These are phyloP conservation scores for Stenoptilia bipunctidactyla DNA, from an alignment of 2,888 invertebrate genomes.

Conservation along the genomic window DNA sequence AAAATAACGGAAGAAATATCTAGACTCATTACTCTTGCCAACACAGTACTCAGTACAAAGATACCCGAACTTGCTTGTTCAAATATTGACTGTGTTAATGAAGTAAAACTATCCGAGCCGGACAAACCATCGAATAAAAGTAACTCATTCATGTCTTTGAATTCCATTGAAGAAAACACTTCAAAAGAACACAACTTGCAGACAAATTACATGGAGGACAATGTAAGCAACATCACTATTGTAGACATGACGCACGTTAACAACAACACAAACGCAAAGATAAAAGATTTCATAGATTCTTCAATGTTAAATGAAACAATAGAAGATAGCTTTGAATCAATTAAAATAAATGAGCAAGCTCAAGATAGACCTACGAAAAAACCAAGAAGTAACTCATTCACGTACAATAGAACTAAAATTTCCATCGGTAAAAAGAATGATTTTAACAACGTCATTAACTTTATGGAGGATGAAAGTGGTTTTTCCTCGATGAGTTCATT, in stretches of 20 bases:
- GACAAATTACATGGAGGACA: constrained; percentile 21
- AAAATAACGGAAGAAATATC: constrained; percentile 58
- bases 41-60: constrained; percentile 55
- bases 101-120: constrained; percentile 13
- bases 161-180: constrained; percentile 29
- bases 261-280: not conserved
- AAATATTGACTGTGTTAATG: constrained; percentile 23
- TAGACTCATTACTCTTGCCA: constrained; percentile 61
- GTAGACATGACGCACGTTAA: not conserved
- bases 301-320: not conserved
- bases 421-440: constrained; percentile 33
- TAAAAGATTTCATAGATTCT: not conserved
- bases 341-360: constrained; percentile 29
- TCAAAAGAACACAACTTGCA: constrained; percentile 28
- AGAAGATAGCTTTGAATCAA: not conserved
- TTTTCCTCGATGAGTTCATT: constrained; percentile 89
- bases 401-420: constrained; percentile 22
- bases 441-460: constrained; percentile 30
- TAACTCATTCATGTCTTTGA: constrained; percentile 25
- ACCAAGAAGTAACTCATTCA: constrained; percentile 11
- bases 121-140: constrained; percentile 9
- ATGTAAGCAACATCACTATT: not conserved
- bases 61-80: constrained; percentile 51
- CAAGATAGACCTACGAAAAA: constrained; percentile 3
- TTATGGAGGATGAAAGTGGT: constrained; percentile 84